phyloP scores from a whole-genome alignment of 2,113 vertebrate species.

The Chamaetylas fuelleborni region DNA sequence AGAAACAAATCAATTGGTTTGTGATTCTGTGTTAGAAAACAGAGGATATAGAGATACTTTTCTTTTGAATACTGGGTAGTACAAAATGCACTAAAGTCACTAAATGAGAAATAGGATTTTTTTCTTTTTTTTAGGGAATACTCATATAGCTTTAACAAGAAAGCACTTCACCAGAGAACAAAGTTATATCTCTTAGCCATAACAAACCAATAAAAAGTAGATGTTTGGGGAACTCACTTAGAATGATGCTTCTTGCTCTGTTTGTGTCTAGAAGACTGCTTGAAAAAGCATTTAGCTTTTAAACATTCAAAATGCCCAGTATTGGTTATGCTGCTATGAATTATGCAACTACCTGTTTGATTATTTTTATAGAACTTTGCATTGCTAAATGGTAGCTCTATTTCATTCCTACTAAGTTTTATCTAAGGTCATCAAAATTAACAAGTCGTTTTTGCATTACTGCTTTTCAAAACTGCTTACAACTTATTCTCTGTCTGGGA shows the following conservation, averaged over 20 bases:
- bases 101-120: not conserved
- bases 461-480: not conserved
- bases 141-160: not conserved
- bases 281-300: not conserved
- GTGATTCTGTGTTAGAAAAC: not conserved
- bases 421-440: not conserved
- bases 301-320: not conserved
- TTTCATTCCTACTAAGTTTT: not conserved
- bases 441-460: not conserved
- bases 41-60: not conserved
- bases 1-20: fast-evolving
- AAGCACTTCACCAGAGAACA: not conserved
- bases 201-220: not conserved
- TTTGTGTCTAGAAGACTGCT: not conserved
- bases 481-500: not conserved
- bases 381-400: not conserved
- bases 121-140: fast-evolving
- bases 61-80: not conserved
- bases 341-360: not conserved
- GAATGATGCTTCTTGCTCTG: not conserved
- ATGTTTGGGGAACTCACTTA: not conserved
- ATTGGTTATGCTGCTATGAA: not conserved
- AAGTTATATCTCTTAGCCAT: not conserved
- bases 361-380: not conserved
- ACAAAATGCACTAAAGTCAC: not conserved